Base-by-base conservation (phyloP, 92 coral and sea anemone species). In the Meandrina meandrites region DNA sequence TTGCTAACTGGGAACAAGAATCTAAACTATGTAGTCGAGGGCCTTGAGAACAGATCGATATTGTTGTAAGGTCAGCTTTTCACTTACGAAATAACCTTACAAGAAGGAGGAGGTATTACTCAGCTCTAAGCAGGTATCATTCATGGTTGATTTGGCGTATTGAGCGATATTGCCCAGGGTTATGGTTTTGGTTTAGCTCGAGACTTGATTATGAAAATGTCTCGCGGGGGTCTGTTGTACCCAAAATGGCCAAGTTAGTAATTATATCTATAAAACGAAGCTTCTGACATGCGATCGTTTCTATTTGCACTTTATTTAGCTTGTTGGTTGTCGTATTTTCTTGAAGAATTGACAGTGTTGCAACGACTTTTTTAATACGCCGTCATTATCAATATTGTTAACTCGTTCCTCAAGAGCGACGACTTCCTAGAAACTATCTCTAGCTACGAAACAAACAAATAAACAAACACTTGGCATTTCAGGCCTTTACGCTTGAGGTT, bases 361-460 rank as follows among this genome's bases (percentile, higher is more conserved):
- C 30, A 60, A 18, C 27, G 30, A 60, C 30, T 60, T 22, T 60
- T 60, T 24, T 0, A 60, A 60, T 22, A 18, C 30, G 24, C 68
- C 28, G 30, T 7, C 27, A 73, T 73, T 34, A 24, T 0, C 67
- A 79, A 79, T 57, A 79, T 79, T 42, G 51, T 4, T 22, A 2
- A 40, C 18, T 31, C 27, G 42, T 78, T 78, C 64, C 10, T 15
- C 37, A 78, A 28, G 42, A 19, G 68, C 14, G n/a, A n/a, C 27
- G 0, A 56, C 48, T 32, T 32, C 47, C 50, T 54, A 56, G 69
- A 57, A 35, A 79, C 82, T 56, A 14, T 16, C 24, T 32, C 47
- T 22, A 57, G 8, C 31, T 68, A 14, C 30, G 70, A 57, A 79
- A 57, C 82, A 79, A 50, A 79, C 70, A 79, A 56, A 79, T 79